phyloP scores from a whole-genome alignment of 2,797 vertebrate species.

The Premnoplex brunnescens region DNA sequence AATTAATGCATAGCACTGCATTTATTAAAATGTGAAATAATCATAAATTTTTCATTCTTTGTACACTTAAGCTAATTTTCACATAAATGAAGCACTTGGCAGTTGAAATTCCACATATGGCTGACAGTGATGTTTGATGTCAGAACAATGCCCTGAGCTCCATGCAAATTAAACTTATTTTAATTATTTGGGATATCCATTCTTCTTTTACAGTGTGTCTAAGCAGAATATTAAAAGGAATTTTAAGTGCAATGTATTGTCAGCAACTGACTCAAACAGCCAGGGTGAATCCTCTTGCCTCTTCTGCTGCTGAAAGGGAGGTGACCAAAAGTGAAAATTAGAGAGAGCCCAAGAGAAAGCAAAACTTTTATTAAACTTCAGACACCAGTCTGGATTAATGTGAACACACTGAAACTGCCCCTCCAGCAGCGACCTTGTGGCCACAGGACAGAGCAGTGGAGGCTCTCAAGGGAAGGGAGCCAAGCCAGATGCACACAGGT shows the following conservation, averaged over 20 bases:
- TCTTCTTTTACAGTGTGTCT: slow-evolving; percentile 61
- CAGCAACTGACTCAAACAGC: slow-evolving; percentile 7
- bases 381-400: background rate
- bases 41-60: slow-evolving; percentile 93
- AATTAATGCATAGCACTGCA: slow-evolving; percentile 88
- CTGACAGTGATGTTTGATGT: slow-evolving; percentile 89
- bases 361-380: slow-evolving; percentile 3
- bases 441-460: background rate
- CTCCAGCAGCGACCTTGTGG: background rate
- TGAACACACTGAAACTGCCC: background rate
- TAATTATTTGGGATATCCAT: slow-evolving; percentile 69
- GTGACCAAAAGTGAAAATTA: background rate
- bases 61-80: slow-evolving; percentile 91
- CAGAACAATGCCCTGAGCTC: slow-evolving; percentile 84
- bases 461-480: background rate
- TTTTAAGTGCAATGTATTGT: slow-evolving; percentile 62
- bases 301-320: background rate
- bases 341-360: background rate
- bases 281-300: background rate
- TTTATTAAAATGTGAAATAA: slow-evolving; percentile 90
- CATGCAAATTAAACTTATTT: slow-evolving; percentile 82
- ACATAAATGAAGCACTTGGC: slow-evolving; percentile 89
- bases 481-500: background rate
- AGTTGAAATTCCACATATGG: slow-evolving; percentile 81
- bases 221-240: slow-evolving; percentile 68